Percentiles rank a stretch among this genome's conserved stretches.
Evolutionary conservation across 2,113 vertebrate genomes (phyloP).

Genomic region (Nothocercus nigrocapillus): DNA sequence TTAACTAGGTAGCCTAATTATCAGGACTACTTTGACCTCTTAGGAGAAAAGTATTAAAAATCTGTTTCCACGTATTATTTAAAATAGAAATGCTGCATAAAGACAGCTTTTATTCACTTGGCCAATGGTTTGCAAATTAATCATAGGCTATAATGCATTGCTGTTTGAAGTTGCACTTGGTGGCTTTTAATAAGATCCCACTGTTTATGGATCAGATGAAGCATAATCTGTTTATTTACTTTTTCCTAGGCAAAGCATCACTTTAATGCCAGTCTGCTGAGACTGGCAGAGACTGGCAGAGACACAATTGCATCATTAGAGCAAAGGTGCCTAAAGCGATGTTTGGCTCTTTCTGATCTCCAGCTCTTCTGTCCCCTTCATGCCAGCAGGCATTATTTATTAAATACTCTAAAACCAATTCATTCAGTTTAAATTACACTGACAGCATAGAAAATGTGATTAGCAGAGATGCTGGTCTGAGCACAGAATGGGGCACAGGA

Average conservation of each 20-base stretch:
- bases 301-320: conserved; percentile 58
- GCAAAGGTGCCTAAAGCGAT: conserved; percentile 54
- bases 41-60: background rate
- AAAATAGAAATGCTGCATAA: conserved; percentile 28
- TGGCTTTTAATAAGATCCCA: conserved; percentile 12
- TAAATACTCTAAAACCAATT: conserved; percentile 41
- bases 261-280: conserved; percentile 35
- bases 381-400: conserved; percentile 59
- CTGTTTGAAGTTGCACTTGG: conserved; percentile 13
- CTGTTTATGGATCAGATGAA: conserved; percentile 48
- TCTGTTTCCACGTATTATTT: background rate
- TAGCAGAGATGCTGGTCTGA: background rate
- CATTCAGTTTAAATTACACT: conserved; percentile 16
- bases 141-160: background rate
- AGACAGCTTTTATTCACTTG: background rate
- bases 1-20: conserved; percentile 19
- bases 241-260: background rate
- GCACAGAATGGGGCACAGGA: background rate
- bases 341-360: conserved; percentile 45
- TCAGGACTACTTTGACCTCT: background rate
- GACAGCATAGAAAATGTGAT: background rate
- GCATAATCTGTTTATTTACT: conserved; percentile 56
- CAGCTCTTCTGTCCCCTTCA: background rate
- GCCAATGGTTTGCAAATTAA: background rate
- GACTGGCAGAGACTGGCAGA: conserved; percentile 43